These are phyloP conservation scores for Gordius sp. DNA, from an alignment of 2,888 invertebrate species.

Conservation along the genomic window DNA sequence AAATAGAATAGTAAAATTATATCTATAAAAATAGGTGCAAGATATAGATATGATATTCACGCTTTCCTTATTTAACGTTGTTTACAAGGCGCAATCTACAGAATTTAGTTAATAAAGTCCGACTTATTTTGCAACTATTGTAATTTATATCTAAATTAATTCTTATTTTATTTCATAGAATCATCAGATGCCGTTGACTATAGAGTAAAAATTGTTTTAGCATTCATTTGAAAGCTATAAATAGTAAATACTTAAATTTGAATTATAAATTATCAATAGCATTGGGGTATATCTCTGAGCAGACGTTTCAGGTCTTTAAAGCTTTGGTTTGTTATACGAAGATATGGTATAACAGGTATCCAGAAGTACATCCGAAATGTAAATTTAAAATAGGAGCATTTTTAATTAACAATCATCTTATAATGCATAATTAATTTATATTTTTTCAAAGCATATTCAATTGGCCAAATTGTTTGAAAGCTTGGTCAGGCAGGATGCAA, in stretches of 20 bases:
- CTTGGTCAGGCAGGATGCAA: constrained; percentile 23
- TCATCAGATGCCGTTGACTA: constrained; percentile 42
- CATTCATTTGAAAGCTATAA: neutral
- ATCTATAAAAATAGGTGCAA: too few relatives aligned
- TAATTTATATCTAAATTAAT: too few relatives aligned
- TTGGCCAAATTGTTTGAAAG: constrained; percentile 26
- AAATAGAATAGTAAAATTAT: too few relatives aligned
- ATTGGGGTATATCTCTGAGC: constrained; percentile 89
- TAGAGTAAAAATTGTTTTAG: constrained; percentile 33
- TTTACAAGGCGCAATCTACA: too few relatives aligned
- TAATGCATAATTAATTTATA: neutral
- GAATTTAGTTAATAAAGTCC: too few relatives aligned
- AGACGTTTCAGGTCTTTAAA: constrained; percentile 77
- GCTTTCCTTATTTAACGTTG: too few relatives aligned
- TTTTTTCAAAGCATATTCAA: constrained; percentile 23
- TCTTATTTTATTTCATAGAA: constrained; percentile 19
- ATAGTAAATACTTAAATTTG: neutral
- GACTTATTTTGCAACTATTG: too few relatives aligned
- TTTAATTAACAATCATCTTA: neutral
- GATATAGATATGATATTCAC: too few relatives aligned
- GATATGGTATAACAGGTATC: constrained; percentile 69
- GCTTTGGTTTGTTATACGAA: constrained; percentile 81
- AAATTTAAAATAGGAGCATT: constrained; percentile 16
- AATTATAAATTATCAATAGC: constrained; percentile 32
- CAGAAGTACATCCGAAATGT: constrained; percentile 63